Percentiles rank a stretch among this genome's conserved stretches.
Evolutionary conservation across 1,140 invertebrate species (phyloP).

Genomic region (Campoletis sonorensis): DNA sequence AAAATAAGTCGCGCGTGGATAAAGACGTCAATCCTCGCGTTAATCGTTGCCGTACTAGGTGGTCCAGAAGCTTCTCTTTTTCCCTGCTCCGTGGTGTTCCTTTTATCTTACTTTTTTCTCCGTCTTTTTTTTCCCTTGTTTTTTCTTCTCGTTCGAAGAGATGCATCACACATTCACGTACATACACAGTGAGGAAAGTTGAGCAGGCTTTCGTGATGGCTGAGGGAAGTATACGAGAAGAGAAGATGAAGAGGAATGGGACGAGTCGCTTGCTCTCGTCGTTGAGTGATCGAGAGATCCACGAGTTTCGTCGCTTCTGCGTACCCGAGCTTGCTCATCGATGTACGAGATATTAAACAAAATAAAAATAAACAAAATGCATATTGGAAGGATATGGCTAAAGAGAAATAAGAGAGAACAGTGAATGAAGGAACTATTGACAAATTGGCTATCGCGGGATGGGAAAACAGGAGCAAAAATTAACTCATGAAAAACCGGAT

Average conservation of each 20-base stretch:
- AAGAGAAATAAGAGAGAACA: too few relatives aligned
- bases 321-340: conserved; percentile 9
- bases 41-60: conserved; percentile 46
- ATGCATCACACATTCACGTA: conserved; percentile 24
- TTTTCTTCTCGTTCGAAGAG: neutral
- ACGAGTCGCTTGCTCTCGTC: conserved; percentile 7
- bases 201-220: conserved; percentile 18
- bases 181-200: conserved; percentile 9
- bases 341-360: conserved; percentile 10
- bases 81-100: neutral
- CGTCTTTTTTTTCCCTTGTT: neutral
- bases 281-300: conserved; percentile 34
- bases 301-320: conserved; percentile 25
- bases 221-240: neutral
- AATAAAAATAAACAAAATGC: neutral
- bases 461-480: neutral
- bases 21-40: conserved; percentile 54
- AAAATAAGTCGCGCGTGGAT: conserved; percentile 40
- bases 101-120: neutral
- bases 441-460: neutral
- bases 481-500: too few relatives aligned
- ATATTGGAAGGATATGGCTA: neutral
- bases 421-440: neutral
- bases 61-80: conserved; percentile 37
- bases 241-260: conserved; percentile 5